Conservation (phyloP, 2,113 vertebrate genomes). For the Myotis brandtii region DNA sequence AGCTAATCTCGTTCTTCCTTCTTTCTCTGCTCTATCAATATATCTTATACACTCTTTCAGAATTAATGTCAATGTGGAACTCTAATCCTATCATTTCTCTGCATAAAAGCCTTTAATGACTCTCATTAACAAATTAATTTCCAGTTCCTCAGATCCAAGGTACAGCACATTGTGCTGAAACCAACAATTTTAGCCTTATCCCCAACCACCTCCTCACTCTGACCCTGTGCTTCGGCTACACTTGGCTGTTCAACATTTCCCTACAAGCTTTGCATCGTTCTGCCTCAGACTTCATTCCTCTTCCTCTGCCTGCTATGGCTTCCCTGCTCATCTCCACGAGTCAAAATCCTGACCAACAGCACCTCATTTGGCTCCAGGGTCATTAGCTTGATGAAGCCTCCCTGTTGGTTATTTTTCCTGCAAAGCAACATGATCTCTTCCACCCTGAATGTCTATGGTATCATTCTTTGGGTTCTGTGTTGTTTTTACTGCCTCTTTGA, state of each 20-base stretch:
- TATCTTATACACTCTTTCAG: neutral
- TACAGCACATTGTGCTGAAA: neutral
- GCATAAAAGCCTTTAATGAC: constrained; percentile 39
- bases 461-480: neutral
- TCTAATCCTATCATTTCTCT: constrained; percentile 51
- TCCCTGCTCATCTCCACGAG: neutral
- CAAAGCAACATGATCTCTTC: neutral
- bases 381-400: neutral
- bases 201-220: neutral
- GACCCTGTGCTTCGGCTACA: neutral
- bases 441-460: neutral
- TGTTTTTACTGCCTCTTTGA: neutral
- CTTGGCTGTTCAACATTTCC: neutral
- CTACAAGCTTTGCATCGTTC: neutral
- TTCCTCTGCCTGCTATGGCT: neutral
- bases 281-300: neutral
- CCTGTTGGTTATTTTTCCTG: neutral
- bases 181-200: neutral
- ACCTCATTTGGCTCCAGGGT: neutral
- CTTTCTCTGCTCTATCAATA: constrained; percentile 6
- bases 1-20: constrained; percentile 45
- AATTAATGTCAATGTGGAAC: constrained; percentile 31
- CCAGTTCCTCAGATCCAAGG: neutral
- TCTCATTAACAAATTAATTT: constrained; percentile 61
- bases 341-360: neutral